These are phyloP conservation scores for Platichthys flesus DNA, from an alignment of 2,113 vertebrate genomes.

Conservation along the genomic window DNA sequence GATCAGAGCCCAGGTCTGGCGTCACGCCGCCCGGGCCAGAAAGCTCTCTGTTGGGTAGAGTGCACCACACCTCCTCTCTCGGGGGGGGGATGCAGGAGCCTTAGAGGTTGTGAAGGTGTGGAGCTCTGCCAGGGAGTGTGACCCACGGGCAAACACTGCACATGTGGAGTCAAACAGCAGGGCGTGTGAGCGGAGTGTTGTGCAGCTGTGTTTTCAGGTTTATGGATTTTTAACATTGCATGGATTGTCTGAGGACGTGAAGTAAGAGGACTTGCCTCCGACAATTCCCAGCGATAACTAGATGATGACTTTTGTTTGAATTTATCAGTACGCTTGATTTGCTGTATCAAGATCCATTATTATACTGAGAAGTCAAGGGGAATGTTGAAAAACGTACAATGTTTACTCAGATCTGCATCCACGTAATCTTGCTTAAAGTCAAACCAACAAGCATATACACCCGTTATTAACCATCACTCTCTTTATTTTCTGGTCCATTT, in stretches of 20 bases:
- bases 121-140: not conserved
- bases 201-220: not conserved
- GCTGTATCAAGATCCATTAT: too few relatives aligned
- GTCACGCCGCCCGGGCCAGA: slow-evolving; percentile 55
- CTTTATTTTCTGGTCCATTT: too few relatives aligned
- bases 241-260: not conserved
- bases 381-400: too few relatives aligned
- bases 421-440: too few relatives aligned
- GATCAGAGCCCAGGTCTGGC: slow-evolving; percentile 40
- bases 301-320: too few relatives aligned
- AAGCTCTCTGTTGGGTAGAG: slow-evolving; percentile 40
- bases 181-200: not conserved
- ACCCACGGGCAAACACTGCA: not conserved
- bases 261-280: not conserved
- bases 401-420: too few relatives aligned
- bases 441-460: too few relatives aligned
- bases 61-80: slow-evolving; percentile 34
- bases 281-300: too few relatives aligned
- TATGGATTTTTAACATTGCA: not conserved
- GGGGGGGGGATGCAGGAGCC: slow-evolving; percentile 13
- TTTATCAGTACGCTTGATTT: too few relatives aligned
- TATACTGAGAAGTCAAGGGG: too few relatives aligned
- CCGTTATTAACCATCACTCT: too few relatives aligned
- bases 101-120: slow-evolving; percentile 7
- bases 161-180: not conserved